These are phyloP conservation scores for Cladopsammia gracilis DNA, from an alignment of 64 coral and sea anemone species.

Conservation along the genomic window DNA sequence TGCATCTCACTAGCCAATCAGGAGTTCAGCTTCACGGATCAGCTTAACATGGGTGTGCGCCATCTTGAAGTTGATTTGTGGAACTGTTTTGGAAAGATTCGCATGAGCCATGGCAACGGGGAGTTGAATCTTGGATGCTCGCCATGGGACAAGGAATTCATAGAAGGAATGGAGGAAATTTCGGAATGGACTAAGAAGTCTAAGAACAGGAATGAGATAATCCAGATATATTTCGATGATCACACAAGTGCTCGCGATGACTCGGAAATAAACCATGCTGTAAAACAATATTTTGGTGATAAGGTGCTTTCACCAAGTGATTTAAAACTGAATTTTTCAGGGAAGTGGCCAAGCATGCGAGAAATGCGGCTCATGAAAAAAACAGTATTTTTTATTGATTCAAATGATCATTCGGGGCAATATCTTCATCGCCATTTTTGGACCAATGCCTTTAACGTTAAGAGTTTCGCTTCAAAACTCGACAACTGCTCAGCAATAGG, in stretches of 20 bases:
- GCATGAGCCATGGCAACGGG: conserved; percentile 65
- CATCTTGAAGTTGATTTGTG: conserved; percentile 77
- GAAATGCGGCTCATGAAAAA: conserved; percentile 67
- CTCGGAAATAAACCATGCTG: conserved; percentile 38
- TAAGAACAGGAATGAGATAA: conserved; percentile 72
- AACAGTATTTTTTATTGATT: conserved; percentile 58
- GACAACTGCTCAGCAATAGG: conserved; percentile 18
- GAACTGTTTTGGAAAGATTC: conserved; percentile 76
- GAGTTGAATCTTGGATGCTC: conserved; percentile 52
- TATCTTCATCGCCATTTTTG: conserved; percentile 41
- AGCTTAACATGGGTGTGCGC: conserved; percentile 72
- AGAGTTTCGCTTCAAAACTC: conserved; percentile 8
- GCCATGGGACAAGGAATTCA: conserved; percentile 70
- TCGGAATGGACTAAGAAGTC: conserved; percentile 46
- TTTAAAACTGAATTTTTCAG: conserved; percentile 53
- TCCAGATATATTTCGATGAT: conserved; percentile 71
- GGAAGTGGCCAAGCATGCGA: conserved; percentile 55
- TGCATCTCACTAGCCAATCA: conserved; percentile 82
- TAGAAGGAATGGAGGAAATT: conserved; percentile 70
- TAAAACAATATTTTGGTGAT: conserved; percentile 68
- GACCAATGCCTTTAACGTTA: conserved; percentile 44
- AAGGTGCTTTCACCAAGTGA: conserved; percentile 67
- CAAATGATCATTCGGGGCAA: background rate
- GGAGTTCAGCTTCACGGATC: conserved; percentile 81
- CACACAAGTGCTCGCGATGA: conserved; percentile 55